Evolutionary conservation across 2,113 vertebrate genomes (phyloP), one percentile per base, ranked within the genome.

Genomic region (Seriola dumerili): DNA sequence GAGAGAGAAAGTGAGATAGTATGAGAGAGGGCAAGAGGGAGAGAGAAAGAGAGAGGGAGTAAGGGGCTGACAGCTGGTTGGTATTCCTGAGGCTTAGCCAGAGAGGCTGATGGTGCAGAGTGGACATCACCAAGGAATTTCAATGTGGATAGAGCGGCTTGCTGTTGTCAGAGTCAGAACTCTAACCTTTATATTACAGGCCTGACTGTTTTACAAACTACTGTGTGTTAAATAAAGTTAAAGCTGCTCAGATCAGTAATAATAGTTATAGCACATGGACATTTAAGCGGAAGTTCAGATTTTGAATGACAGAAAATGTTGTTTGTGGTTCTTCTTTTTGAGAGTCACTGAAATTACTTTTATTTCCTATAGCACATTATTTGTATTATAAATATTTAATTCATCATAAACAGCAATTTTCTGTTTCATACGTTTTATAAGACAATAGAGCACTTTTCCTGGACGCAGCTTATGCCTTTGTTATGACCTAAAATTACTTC

Each of bases 91-190:
- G 91, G 88, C 86, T 90, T 90, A 86, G 84, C 88, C 80, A 70
- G 36, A 76, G 86, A 92, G 88, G 91, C 88, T 87, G 87, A 81
- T 91, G 88, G 86, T 90, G 89, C 92, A 91, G 84, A 91, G 87
- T 92, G 89, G 91, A 93, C 93, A 92, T 89, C 83, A 87, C 88
- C 55, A 58, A 89, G 81, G 91, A 93, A 94, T 94, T 92, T 93
- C 87, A 94, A 93, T 94, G 80, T 75, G 78, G 58, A 78, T 67
- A 74, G 72, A 88, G 71, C 58, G 23, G 65, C 86, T 76, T 76
- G 77, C 74, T 84, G 84, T 77, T 80, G 74, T 87, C 69, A 72
- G 65, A 83, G 64, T 79, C 70, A 54, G 32, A 48, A 65, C 54
- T 64, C 70, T 8, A 52, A 61, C 67, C 52, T 85, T 74, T 69